Conservation (phyloP, 2,888 invertebrate species). For the Bugulina stolonifera region DNA sequence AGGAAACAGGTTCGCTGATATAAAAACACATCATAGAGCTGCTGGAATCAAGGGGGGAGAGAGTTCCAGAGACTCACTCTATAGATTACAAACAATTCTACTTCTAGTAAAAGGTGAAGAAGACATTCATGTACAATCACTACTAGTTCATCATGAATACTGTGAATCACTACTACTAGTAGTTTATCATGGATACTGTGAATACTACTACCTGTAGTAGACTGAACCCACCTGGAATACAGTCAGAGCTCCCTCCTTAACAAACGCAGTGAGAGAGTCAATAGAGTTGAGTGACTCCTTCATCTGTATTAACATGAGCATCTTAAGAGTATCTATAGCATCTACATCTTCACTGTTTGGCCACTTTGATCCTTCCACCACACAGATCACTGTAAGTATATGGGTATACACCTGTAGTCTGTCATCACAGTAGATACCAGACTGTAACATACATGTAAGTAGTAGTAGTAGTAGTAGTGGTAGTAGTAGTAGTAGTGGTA, state of each 20-base stretch:
- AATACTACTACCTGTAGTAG: too few relatives aligned
- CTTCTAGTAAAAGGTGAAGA: too few relatives aligned
- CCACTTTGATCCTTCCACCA: slow-evolving; percentile 22
- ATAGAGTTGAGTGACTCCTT: not conserved
- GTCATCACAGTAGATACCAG: not conserved
- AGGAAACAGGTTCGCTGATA: too few relatives aligned
- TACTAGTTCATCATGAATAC: too few relatives aligned
- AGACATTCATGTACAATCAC: too few relatives aligned
- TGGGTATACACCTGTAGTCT: too few relatives aligned
- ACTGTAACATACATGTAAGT: not conserved
- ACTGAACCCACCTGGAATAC: slow-evolving; percentile 4
- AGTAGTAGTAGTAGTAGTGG: slow-evolving; percentile 3
- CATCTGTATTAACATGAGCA: slow-evolving; percentile 7
- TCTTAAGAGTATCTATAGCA: slow-evolving; percentile 10
- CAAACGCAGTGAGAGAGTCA: slow-evolving; percentile 4
- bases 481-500: slow-evolving; percentile 25
- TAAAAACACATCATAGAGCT: too few relatives aligned
- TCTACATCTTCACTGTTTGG: slow-evolving; percentile 3
- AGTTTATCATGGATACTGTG: too few relatives aligned
- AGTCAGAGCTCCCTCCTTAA: not conserved
- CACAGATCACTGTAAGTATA: not conserved
- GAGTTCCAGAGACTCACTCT: too few relatives aligned
- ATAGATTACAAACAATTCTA: too few relatives aligned
- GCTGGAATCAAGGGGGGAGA: too few relatives aligned
- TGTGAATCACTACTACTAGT: too few relatives aligned